These are phyloP conservation scores for Amia ocellicauda DNA, from an alignment of 2,113 vertebrate species.

Conservation along the genomic window DNA sequence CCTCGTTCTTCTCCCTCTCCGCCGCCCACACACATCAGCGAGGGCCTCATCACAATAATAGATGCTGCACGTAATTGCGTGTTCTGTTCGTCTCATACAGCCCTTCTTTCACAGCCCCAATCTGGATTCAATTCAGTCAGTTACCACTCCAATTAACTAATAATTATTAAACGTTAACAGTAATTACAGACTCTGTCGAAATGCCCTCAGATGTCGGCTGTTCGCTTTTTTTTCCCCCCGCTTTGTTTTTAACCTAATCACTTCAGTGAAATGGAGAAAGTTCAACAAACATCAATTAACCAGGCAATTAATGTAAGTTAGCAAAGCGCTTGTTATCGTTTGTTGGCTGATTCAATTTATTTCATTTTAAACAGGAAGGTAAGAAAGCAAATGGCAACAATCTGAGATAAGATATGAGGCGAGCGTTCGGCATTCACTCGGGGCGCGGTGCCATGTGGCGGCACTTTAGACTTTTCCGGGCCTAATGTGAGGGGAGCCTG, in stretches of 20 bases:
- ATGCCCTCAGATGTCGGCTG: constrained; percentile 88
- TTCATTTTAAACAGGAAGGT: constrained; percentile 72
- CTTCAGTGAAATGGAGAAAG: constrained; percentile 85
- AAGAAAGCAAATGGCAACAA: constrained; percentile 54
- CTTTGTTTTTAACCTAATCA: constrained; percentile 69
- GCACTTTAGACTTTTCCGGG: constrained; percentile 10
- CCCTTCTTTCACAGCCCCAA: constrained; percentile 66
- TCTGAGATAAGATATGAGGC: constrained; percentile 68
- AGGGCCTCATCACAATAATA: constrained; percentile 20
- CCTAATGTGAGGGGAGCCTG: constrained; percentile 29
- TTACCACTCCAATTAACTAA: constrained; percentile 92
- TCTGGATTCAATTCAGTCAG: constrained; percentile 78
- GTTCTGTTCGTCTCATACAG: constrained; percentile 31
- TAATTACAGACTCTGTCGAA: constrained; percentile 87
- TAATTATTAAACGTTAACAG: constrained; percentile 94
- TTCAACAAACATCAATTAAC: constrained; percentile 87
- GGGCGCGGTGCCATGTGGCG: constrained; percentile 1
- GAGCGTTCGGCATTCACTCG: background rate
- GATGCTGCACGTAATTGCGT: constrained; percentile 30
- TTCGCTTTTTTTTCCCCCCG: constrained; percentile 65
- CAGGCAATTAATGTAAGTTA: constrained; percentile 81
- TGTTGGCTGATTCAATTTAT: constrained; percentile 79
- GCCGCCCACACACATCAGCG: background rate
- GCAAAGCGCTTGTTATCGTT: constrained; percentile 77
- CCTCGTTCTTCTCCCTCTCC: constrained; percentile 1